A percentile compares a stretch with the other conserved stretches of the same genome.
phyloP scores from a whole-genome alignment of 2,113 vertebrate species.

The Bufo bufo region DNA sequence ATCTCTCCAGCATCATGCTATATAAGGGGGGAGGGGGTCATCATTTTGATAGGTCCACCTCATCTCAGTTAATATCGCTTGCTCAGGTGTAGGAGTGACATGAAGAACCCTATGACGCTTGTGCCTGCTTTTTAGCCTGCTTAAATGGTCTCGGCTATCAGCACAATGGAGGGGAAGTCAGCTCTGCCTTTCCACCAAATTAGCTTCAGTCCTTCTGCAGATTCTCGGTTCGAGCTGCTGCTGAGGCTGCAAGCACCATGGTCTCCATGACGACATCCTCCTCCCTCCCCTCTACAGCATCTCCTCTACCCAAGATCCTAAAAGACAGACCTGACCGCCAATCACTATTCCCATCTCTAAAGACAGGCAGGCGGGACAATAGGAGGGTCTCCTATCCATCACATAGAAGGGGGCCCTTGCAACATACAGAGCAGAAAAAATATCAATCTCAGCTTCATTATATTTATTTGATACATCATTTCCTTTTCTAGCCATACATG shows the following conservation, averaged over 20 bases:
- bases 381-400: slow-evolving; percentile 61
- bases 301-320: slow-evolving; percentile 49
- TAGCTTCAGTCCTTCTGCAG: slow-evolving; percentile 58
- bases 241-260: slow-evolving; percentile 65
- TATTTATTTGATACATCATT: slow-evolving; percentile 34
- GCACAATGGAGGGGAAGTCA: slow-evolving; percentile 53
- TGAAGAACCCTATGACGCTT: neutral
- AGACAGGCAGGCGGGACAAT: slow-evolving; percentile 39
- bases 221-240: slow-evolving; percentile 59
- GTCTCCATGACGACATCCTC: slow-evolving; percentile 68
- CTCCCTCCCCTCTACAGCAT: slow-evolving; percentile 59
- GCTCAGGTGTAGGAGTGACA: neutral
- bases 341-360: slow-evolving; percentile 36
- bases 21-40: neutral
- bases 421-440: slow-evolving; percentile 49
- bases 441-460: slow-evolving; percentile 46
- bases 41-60: neutral
- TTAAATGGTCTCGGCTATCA: slow-evolving; percentile 5
- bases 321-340: slow-evolving; percentile 50
- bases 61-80: neutral
- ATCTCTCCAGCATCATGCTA: neutral
- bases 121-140: neutral
- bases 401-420: slow-evolving; percentile 60
- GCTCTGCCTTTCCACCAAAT: slow-evolving; percentile 55
- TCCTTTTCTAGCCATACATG: slow-evolving; percentile 1